Evolutionary conservation across 2,113 vertebrate genomes (phyloP).

Genomic region (Chloropsis hardwickii): DNA sequence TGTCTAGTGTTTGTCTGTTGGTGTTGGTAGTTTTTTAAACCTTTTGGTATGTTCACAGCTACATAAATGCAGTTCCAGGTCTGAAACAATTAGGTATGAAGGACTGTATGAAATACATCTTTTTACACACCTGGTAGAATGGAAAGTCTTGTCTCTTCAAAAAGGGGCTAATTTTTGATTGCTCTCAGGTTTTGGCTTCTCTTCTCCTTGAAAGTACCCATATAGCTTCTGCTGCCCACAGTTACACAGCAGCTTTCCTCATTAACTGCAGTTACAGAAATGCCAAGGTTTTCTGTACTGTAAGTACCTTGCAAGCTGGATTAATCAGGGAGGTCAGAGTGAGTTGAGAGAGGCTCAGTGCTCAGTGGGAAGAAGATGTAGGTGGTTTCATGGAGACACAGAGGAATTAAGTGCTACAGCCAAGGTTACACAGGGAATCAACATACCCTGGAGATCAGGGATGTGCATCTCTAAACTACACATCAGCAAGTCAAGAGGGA

Average conservation of each 20-base stretch:
- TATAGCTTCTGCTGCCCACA: not conserved
- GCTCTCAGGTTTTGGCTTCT: not conserved
- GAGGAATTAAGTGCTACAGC: not conserved
- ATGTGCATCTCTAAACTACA: not conserved
- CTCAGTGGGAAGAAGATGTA: not conserved
- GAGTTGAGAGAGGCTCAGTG: not conserved
- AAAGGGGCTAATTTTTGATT: not conserved
- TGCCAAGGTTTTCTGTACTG: not conserved
- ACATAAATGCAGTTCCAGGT: not conserved
- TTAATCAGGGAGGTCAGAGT: not conserved
- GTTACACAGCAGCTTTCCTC: not conserved
- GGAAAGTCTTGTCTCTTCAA: not conserved
- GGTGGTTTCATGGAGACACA: not conserved
- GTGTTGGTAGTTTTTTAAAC: not conserved
- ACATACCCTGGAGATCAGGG: not conserved
- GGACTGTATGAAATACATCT: not conserved
- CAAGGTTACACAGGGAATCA: not conserved
- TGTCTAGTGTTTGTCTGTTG: not conserved
- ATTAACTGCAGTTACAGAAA: not conserved
- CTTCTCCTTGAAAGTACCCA: not conserved
- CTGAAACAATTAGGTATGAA: not conserved
- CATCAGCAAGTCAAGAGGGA: not conserved
- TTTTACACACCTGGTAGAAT: not conserved
- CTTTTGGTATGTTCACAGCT: not conserved
- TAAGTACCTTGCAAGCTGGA: not conserved